Base-by-base conservation (phyloP, 2,888 invertebrate genomes). In the Ptycholaimellus sp. region DNA sequence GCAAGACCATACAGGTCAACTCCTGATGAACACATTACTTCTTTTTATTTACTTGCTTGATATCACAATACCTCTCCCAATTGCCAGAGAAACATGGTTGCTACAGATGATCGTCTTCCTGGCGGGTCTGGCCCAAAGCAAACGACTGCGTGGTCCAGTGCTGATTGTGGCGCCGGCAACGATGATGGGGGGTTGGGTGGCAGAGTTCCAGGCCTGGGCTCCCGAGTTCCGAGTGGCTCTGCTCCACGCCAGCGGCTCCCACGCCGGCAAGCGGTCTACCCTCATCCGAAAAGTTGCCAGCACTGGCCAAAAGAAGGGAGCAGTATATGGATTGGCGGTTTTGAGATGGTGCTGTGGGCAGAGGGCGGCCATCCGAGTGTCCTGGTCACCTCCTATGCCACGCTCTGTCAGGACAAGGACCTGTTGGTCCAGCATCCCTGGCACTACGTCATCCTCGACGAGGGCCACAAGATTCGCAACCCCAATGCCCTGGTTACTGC, bases 401-500 rank as follows among this genome's bases (percentile, higher is more conserved):
- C 77, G 6, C 64, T 81, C 46, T 70, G 79, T 0, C 71, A 70
- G 46, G 73, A 77, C 54, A 69, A 71, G 50, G 71, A 74, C 39
- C 59, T 67, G 45, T 59, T 87, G 17, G 58, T 72, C 19, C 63
- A 69, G 28, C 66, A 70, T 43, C 68, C 72, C 49, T 87, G 87
- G 87, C 81, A 87, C 56, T 85, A 85, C 55, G 61, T 79, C 1
- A 73, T 82, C 46, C 63, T 82, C 39, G 82, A 82, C 61, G 82
- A 82, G 62, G 82, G 81, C 1, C 87, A 90, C 59, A 82, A 82
- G 64, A 85, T 90, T 44, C 68, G 83, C 43, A 87, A 87, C 61
- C 78, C 82, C 2, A 74, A 77, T 47, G 79, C 83, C n/a, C 58
- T 63, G 48, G 56, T 59, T 14, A 18, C 23, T 5, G 3, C 13